A percentile compares a stretch with the other conserved stretches of the same genome.
Evolutionary conservation across 2,797 vertebrate species (phyloP).

Genomic region (Eidolon dupreanum): DNA sequence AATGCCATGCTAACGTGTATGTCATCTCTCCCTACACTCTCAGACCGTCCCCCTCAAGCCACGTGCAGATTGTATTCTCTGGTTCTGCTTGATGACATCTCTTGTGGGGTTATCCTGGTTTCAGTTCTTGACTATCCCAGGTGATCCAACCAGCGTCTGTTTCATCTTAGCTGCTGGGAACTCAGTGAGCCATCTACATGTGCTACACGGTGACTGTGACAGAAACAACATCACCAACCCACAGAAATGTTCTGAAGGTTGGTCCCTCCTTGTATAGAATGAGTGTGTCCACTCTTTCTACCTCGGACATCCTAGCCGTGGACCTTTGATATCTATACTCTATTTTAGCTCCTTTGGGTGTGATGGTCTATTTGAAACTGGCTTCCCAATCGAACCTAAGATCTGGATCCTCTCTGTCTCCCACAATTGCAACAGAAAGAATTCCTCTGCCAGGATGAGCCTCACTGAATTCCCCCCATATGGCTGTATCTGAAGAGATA

Average conservation of each 20-base stretch:
- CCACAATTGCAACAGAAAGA: background rate
- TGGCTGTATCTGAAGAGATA: background rate
- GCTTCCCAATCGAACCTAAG: background rate
- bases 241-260: background rate
- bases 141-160: background rate
- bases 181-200: background rate
- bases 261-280: background rate
- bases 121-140: background rate
- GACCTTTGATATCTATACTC: background rate
- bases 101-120: background rate
- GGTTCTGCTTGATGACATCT: background rate
- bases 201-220: background rate
- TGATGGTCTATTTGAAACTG: background rate
- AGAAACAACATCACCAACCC: background rate
- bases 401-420: background rate
- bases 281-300: background rate
- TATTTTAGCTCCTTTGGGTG: background rate
- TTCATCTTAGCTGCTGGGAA: background rate
- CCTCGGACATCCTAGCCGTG: background rate
- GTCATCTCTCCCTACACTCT: background rate
- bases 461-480: background rate
- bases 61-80: background rate
- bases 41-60: background rate
- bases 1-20: accelerated
- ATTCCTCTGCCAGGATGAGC: background rate